Base-by-base conservation (phyloP, 23 tunicate species). In the Botrylloides violaceus region DNA sequence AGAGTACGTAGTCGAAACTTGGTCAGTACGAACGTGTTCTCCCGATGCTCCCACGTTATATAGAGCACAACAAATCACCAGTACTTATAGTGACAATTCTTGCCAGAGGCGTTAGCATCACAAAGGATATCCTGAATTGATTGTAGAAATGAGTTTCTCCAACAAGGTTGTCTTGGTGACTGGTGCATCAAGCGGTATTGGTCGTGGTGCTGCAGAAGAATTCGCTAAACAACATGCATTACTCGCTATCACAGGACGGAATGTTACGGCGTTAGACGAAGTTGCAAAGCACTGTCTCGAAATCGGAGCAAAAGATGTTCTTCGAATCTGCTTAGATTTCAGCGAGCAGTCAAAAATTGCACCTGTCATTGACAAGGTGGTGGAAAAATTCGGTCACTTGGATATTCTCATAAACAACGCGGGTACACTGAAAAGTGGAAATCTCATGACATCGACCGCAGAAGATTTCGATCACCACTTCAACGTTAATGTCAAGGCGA, bases 141-240 rank as follows among this genome's bases (percentile, higher is more conserved):
- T n/a, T n/a, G n/a, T n/a, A n/a, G n/a, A n/a, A n/a, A n/a, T n/a
- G n/a, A n/a, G 62, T 58, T 58, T 58, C 12, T 3, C 23, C 23
- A 0, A 64, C 21, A 64, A 64, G 33, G 70, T 64, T 22, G 70
- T 64, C 33, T n/a, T 64, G 36, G 37, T 64, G 21, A 64, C 70
- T 2, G 70, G 70, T 23, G 70, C 70, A 5, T 2, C 38, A n/a
- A 64, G 70, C 20, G 70, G 37, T 6, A 23, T 64, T 39, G 37
- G 70, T 7, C 21, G 15, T 23, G 70, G 32, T 7, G 33, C 29
- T 0, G 70, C 70, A 23, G 24, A 23, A 0, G 24, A 64, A 64
- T 64, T 1, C 33, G 37, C 37, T 7, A 2, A 64, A n/a, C 70
- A 64, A 31, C 38, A 39, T 2, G 43, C 70, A 7, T 64, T 33